Base-by-base conservation (phyloP, 1,140 invertebrate genomes). In the Microvelia longipes region DNA sequence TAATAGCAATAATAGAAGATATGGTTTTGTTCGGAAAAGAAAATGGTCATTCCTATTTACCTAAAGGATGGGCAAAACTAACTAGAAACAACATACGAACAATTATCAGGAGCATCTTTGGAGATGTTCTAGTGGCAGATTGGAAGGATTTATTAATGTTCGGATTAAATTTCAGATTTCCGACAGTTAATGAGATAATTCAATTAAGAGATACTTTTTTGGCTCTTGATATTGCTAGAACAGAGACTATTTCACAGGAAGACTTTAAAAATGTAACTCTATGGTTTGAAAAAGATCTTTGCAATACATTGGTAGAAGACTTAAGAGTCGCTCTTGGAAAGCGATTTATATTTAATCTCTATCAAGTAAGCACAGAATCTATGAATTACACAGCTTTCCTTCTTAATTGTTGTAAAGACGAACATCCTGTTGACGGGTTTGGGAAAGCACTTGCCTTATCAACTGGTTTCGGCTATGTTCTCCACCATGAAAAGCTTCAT, bases 61-160 rank as follows among this genome's bases (percentile, higher is more conserved):
- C 85, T 2, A 73, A 78, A 35, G 70, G 73, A 0, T 87, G 85
- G 85, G 78, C 76, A 67, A 74, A 77, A 30, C 68, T 86, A n/a
- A 75, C 80, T 69, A 77, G 80, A 0, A 73, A 79, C 25, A 77
- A 83, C 66, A 74, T 85, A 2, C 76, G 78, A 15, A 77, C 78
- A 62, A 69, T 86, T 11, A 77, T 84, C 1, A 73, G 75, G 63
- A 70, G 74, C 15, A 28, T 85, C 24, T 87, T 83, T 74, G 83
- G 82, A 0, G 78, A 81, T 35, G 77, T 77, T 0, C 77, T 79
- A 1, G 82, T 81, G 62, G 70, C 86, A 14, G 81, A 85, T 75
- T 87, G 85, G 86, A 82, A 81, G 74, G 84, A 86, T 75, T 86
- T 87, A 71, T 76, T 87, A 15, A 77, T 86, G 70, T 83, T 82